A percentile compares a stretch with the other conserved stretches of the same genome.
Evolutionary conservation across 2,797 vertebrate species (phyloP).

Genomic region (Synaphobranchus kaupii): DNA sequence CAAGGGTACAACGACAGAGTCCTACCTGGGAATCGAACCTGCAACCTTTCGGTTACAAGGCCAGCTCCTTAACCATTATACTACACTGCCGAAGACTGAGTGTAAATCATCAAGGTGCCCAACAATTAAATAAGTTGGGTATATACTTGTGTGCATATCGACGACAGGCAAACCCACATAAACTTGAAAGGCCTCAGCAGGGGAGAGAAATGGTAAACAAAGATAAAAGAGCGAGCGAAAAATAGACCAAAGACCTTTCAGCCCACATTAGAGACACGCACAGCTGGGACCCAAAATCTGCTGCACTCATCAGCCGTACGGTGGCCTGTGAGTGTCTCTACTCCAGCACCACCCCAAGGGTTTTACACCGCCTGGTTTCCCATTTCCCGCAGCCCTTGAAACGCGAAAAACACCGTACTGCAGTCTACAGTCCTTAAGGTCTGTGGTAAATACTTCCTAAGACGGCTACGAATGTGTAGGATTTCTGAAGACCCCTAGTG

Average conservation of each 20-base stretch:
- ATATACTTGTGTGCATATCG: neutral
- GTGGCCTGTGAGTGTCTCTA: neutral
- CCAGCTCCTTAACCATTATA: too few species aligned
- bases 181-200: neutral
- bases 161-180: neutral
- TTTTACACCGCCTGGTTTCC: neutral
- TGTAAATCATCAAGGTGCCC: neutral
- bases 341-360: neutral
- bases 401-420: neutral
- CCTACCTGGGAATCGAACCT: too few species aligned
- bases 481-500: neutral
- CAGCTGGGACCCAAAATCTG: neutral
- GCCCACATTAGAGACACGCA: slow-evolving; percentile 14
- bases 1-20: too few species aligned
- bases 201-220: neutral
- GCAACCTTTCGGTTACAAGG: too few species aligned
- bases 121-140: neutral
- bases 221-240: neutral
- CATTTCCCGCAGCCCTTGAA: neutral
- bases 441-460: neutral
- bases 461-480: neutral
- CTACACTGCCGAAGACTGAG: too few species aligned
- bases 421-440: neutral
- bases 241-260: neutral
- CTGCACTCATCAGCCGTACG: neutral